Evolutionary conservation across 2,888 invertebrate genomes (phyloP), one percentile per base, ranked within the genome.

Genomic region (Anthophora plumipes): DNA sequence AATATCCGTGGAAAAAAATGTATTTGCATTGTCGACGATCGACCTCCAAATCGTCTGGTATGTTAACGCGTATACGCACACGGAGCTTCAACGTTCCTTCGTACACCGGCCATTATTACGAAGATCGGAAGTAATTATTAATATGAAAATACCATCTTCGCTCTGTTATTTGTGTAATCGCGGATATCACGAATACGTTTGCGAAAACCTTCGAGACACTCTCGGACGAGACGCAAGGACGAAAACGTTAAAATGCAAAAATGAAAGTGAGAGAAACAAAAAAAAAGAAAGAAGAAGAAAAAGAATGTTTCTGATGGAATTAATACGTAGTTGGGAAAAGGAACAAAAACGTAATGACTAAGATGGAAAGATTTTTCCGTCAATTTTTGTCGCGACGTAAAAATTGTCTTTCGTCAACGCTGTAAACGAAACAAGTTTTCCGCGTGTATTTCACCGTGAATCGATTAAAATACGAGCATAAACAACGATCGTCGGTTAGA

Each of bases 61-160:
- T 54, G 41, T 39, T 61, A 22, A 22, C 1, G 31, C 57, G 22
- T 8, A 31, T 46, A 22, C 60, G 55, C 61, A 31, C 57, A 71
- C 64, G 37, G n/a, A 22, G 60, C 25, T n/a, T 20, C 8, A 7
- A 8, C 31, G 37, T 66, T 68, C 39, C 25, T 76, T 43, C 50
- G 25, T 43, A 68, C 20, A 68, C 72, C 63, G 11, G 12, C 78
- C 50, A 81, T 84, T 84, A 85, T 77, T 76, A 84, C 78, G 50
- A 82, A 80, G 77, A 84, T 61, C 11, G 72, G 20, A 66, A 75
- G 64, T 87, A 87, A 87, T 84, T 80, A 85, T 84, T 85, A 75
- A 87, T 87, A 84, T 80, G 68, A 70, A 80, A 85, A 82, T 61
- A 70, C 20, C 37, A 22, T 66, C 64, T 25, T 39, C n/a, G 64